Conservation (phyloP, 2,888 invertebrate species). For the Alloscopus bannaensis region DNA sequence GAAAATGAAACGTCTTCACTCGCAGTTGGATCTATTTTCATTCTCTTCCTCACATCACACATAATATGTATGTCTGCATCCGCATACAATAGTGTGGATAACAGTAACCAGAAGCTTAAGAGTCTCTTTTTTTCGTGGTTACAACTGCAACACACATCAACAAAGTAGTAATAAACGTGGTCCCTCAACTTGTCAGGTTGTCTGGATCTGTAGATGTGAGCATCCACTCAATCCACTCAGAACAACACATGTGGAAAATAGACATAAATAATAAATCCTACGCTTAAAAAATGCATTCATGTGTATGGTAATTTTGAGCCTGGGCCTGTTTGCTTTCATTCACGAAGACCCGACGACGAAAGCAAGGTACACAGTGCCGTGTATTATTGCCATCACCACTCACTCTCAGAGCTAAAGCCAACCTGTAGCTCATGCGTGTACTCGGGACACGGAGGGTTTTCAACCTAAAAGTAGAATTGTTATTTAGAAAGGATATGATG, state of each 20-base stretch:
- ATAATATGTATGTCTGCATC: no score
- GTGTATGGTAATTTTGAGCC: background rate
- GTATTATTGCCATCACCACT: constrained; percentile 20
- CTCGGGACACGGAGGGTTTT: background rate
- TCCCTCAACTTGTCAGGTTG: constrained; percentile 11
- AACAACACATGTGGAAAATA: constrained; percentile 35
- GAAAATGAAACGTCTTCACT: constrained; percentile 59
- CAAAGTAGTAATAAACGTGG: constrained; percentile 2
- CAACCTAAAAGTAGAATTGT: constrained; percentile 9
- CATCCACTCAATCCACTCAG: no score
- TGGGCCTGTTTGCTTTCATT: constrained; percentile 30
- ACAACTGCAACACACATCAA: background rate
- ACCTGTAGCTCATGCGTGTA: constrained; percentile 48
- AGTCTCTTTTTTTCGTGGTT: background rate
- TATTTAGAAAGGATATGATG: background rate
- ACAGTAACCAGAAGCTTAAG: constrained; percentile 36
- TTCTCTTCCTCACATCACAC: constrained; percentile 19
- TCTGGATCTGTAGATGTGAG: constrained; percentile 31
- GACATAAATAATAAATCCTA: constrained; percentile 38
- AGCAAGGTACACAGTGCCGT: background rate
- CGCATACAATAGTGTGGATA: constrained; percentile 17
- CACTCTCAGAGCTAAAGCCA: no score
- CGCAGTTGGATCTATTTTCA: constrained; percentile 44
- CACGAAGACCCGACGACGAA: constrained; percentile 41
- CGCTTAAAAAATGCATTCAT: constrained; percentile 11